Evolutionary conservation across 35 echinoderm and acorn worm species (phyloP), one percentile per base, ranked within the genome.

Genomic region (Patiria miniata): DNA sequence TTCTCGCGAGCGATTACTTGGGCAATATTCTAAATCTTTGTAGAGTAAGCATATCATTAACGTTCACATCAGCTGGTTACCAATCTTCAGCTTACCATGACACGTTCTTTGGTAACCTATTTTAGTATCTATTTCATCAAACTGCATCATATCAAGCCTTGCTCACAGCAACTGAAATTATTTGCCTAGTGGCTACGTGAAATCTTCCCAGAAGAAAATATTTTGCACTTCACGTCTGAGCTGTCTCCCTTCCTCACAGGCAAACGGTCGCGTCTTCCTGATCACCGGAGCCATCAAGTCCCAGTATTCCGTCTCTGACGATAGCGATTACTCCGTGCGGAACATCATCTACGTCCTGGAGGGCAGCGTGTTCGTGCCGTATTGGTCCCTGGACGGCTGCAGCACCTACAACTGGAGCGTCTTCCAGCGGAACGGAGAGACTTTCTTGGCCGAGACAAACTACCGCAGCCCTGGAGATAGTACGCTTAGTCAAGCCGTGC

Each of bases 381-480:
- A 93, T 51, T 82, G 18, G 19, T 83, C 85, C 42, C 36, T 93
- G 19, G 65, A 83, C 18, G 91, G 91, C 7, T 26, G 73, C 26
- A 68, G 68, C 36, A 79, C 81, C n/a, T 38, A 39, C 37, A 57
- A 82, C 65, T 93, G 83, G 82, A 21, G 33, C 5, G 82, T 79
- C 17, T 93, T 88, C 44, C 59, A 93, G 37, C 37, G 84, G 17
- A 65, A 93, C 58, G 85, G 85, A 44, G 91, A 93, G 10, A 65
- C 83, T 2, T 93, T 82, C 61, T 34, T 93, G 76, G 37, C 87
- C 39, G 55, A 88, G 50, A 40, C 37, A 21, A 79, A 33, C 59
- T 37, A 39, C 5, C 26, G 78, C 2, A 88, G 87, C 36, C 19
- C 55, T 30, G 68, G 54, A 19, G 78, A 55, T 0, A 14, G n/a